A percentile compares a stretch with the other conserved stretches of the same genome.
These are phyloP conservation scores for Drosophila pseudotakahashii DNA, from an alignment of 2,888 invertebrate genomes.

Conservation along the genomic window DNA sequence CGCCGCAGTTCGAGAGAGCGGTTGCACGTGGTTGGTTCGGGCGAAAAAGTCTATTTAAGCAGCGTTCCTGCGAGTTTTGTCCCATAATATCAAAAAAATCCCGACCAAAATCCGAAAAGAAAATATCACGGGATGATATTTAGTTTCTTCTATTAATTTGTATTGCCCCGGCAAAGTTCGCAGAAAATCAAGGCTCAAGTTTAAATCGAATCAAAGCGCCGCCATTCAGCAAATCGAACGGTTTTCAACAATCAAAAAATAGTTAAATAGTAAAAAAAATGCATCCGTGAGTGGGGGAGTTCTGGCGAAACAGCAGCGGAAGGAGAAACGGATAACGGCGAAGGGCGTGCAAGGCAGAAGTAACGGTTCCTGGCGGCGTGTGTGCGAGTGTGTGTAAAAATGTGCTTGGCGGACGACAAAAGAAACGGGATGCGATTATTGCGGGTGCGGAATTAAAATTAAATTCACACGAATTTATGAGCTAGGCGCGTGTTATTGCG, in stretches of 20 bases:
- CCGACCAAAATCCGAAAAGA: slow-evolving; percentile 4
- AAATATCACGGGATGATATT: slow-evolving; percentile 19
- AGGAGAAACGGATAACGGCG: slow-evolving; percentile 44
- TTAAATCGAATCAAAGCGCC: background rate
- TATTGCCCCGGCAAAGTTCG: slow-evolving; percentile 5
- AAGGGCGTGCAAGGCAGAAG: slow-evolving; percentile 63
- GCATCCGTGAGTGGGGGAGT: slow-evolving; percentile 23
- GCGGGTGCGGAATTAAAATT: slow-evolving; percentile 64
- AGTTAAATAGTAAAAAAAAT: slow-evolving; percentile 16
- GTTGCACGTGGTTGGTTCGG: background rate
- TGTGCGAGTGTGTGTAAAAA: slow-evolving; percentile 67
- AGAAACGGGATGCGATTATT: slow-evolving; percentile 50
- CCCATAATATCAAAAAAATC: slow-evolving; percentile 10
- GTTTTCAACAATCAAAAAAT: slow-evolving; percentile 16
- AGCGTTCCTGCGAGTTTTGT: background rate
- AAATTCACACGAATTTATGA: slow-evolving; percentile 56
- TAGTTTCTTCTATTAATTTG: slow-evolving; percentile 16
- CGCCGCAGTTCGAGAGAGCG: background rate
- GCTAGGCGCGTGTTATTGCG: slow-evolving; percentile 38
- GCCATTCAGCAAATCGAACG: slow-evolving; percentile 1
- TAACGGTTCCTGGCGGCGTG: slow-evolving; percentile 64
- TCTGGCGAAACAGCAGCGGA: slow-evolving; percentile 30
- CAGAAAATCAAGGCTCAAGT: background rate
- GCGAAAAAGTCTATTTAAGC: slow-evolving; percentile 12
- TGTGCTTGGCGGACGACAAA: slow-evolving; percentile 69